Percentiles rank a stretch among this genome's conserved stretches.
phyloP scores from a whole-genome alignment of 1,140 invertebrate genomes.

The Phthorimaea operculella region DNA sequence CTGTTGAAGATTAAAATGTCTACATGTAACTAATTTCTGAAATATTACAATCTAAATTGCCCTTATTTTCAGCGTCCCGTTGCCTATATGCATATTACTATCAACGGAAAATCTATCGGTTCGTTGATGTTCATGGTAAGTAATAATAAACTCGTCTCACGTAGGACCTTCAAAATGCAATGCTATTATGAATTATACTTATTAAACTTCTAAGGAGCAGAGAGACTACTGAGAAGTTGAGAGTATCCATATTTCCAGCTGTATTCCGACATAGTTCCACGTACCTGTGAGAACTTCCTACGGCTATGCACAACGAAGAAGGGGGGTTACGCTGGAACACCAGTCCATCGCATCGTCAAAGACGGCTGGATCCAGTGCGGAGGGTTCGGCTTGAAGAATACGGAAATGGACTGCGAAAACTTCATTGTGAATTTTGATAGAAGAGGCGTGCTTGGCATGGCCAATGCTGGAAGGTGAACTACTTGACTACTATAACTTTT shows the following conservation, averaged over 20 bases:
- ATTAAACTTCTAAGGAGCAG: too few species aligned
- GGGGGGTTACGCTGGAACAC: conserved; percentile 58
- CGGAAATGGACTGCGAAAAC: conserved; percentile 64
- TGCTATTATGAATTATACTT: not conserved
- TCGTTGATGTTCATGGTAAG: conserved; percentile 65
- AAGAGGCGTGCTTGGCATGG: conserved; percentile 68
- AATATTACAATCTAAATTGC: too few species aligned
- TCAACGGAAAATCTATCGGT: conserved; percentile 50
- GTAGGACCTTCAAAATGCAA: not conserved
- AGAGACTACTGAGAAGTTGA: too few species aligned
- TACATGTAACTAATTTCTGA: too few species aligned
- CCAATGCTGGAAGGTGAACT: conserved; percentile 57
- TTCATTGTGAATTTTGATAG: conserved; percentile 67
- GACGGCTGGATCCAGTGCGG: conserved; percentile 68
- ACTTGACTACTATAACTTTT: not conserved
- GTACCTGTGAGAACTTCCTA: conserved; percentile 63
- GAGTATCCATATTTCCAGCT: conserved; percentile 37
- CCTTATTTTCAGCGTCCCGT: conserved; percentile 60
- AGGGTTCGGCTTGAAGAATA: conserved; percentile 49
- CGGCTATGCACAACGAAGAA: conserved; percentile 46
- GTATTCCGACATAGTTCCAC: conserved; percentile 65
- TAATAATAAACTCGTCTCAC: not conserved
- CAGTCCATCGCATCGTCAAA: conserved; percentile 64
- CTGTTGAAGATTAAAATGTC: too few species aligned
- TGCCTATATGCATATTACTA: conserved; percentile 60